These are phyloP conservation scores for Aquatica leii DNA, from an alignment of 2,888 invertebrate genomes.

Conservation along the genomic window DNA sequence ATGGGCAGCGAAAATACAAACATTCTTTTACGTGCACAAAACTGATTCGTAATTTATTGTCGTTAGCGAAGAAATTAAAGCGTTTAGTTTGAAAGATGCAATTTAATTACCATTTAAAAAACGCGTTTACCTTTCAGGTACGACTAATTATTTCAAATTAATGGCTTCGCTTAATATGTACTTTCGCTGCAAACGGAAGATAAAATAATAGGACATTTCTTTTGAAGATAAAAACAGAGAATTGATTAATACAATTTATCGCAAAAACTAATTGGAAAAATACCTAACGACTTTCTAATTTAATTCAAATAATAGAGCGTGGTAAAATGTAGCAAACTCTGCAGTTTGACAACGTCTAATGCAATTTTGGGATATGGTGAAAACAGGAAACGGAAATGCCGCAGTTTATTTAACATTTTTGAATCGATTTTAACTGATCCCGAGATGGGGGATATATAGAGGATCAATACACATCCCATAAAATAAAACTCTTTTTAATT, in stretches of 20 bases:
- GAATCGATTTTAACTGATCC: slow-evolving; percentile 9
- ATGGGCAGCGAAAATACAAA: not conserved
- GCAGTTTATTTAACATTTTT: slow-evolving; percentile 11
- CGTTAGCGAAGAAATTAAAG: not conserved
- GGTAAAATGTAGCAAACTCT: too few species aligned
- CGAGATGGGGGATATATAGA: not conserved
- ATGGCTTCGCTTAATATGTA: slow-evolving; percentile 1
- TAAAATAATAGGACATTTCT: not conserved
- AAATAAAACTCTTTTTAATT: too few species aligned
- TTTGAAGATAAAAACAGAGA: not conserved
- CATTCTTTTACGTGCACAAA: not conserved
- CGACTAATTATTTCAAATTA: slow-evolving; percentile 4
- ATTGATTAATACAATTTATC: too few species aligned
- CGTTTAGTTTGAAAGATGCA: not conserved
- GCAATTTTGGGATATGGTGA: slow-evolving; percentile 6
- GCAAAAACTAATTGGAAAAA: too few species aligned
- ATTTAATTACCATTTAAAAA: slow-evolving; percentile 4
- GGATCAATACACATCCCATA: not conserved
- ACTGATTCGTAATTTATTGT: not conserved
- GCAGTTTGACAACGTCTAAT: not conserved
- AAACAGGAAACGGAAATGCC: slow-evolving; percentile 12
- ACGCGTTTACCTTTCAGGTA: not conserved
- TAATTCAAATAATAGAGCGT: too few species aligned
- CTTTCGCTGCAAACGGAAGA: not conserved
- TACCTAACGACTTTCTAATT: too few species aligned